phyloP scores from a whole-genome alignment of 2,113 vertebrate species.

The Mesocricetus auratus region DNA sequence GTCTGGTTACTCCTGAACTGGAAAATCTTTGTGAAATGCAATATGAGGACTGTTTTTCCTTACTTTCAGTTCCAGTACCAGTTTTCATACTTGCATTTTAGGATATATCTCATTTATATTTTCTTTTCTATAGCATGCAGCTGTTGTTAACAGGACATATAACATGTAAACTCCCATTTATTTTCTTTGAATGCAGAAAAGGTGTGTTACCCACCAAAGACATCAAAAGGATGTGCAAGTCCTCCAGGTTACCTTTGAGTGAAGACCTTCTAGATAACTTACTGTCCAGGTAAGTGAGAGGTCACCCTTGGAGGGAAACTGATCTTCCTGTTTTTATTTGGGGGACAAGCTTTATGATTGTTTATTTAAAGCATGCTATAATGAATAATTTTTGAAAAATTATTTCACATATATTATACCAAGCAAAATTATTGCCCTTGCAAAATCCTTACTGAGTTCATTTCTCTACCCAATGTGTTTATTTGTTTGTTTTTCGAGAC shows the following conservation, averaged over 20 bases:
- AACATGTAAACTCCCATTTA: slow-evolving; percentile 49
- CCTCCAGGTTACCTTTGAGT: slow-evolving; percentile 90
- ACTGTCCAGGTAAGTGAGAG: slow-evolving; percentile 88
- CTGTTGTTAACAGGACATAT: slow-evolving; percentile 24
- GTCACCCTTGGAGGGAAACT: neutral
- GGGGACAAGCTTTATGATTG: neutral
- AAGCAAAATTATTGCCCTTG: neutral
- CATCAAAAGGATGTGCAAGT: slow-evolving; percentile 90
- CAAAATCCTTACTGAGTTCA: neutral
- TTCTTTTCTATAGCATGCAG: slow-evolving; percentile 47
- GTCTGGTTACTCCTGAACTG: slow-evolving; percentile 51
- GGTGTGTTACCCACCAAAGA: slow-evolving; percentile 87
- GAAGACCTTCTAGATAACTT: slow-evolving; percentile 89
- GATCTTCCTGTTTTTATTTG: slow-evolving; percentile 7
- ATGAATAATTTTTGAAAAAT: slow-evolving; percentile 20
- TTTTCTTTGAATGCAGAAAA: slow-evolving; percentile 86
- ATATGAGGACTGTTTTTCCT: slow-evolving; percentile 62
- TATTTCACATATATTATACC: neutral
- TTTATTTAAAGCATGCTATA: neutral
- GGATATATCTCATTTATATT: neutral
- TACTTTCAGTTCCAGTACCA: slow-evolving; percentile 35
- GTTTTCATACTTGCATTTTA: slow-evolving; percentile 65
- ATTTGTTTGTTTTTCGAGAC: neutral
- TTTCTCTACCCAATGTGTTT: slow-evolving; percentile 6
- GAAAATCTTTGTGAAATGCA: slow-evolving; percentile 62